Evolutionary conservation across 2,888 invertebrate species (phyloP).

Genomic region (Plagodis dolabraria): DNA sequence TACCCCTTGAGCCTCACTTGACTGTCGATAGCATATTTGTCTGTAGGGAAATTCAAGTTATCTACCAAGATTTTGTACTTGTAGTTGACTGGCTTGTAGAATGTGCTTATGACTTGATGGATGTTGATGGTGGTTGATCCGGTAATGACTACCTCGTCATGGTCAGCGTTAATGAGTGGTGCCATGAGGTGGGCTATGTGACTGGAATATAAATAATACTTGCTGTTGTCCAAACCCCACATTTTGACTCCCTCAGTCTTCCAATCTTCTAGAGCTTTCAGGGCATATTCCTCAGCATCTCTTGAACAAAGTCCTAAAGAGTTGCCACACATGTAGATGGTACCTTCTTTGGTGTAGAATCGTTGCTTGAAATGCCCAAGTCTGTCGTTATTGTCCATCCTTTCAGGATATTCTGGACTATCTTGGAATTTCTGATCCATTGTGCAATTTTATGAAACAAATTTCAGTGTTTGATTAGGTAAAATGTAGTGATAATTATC

Average conservation of each 20-base stretch:
- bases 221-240: constrained; percentile 61
- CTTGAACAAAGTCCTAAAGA: constrained; percentile 69
- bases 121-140: constrained; percentile 65
- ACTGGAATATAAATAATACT: constrained; percentile 63
- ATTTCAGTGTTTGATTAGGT: too few species aligned
- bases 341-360: constrained; percentile 61
- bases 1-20: constrained; percentile 68
- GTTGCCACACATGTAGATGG: constrained; percentile 72
- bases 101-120: constrained; percentile 69
- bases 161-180: constrained; percentile 62
- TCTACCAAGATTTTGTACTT: constrained; percentile 72
- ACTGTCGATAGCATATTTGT: constrained; percentile 71
- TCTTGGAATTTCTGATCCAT: constrained; percentile 55
- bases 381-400: constrained; percentile 65
- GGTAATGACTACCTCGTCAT: constrained; percentile 60
- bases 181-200: constrained; percentile 63
- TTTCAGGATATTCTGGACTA: constrained; percentile 54
- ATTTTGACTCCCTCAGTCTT: constrained; percentile 66
- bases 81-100: constrained; percentile 64
- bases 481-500: too few species aligned
- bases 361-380: constrained; percentile 61
- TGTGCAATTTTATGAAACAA: constrained; percentile 41
- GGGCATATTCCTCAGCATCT: constrained; percentile 60
- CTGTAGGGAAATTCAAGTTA: constrained; percentile 71
- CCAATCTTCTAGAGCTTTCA: constrained; percentile 59